Evolutionary conservation across 2,888 invertebrate genomes (phyloP), one percentile per base, ranked within the genome.

Genomic region (Archaeoteleia sp.): DNA sequence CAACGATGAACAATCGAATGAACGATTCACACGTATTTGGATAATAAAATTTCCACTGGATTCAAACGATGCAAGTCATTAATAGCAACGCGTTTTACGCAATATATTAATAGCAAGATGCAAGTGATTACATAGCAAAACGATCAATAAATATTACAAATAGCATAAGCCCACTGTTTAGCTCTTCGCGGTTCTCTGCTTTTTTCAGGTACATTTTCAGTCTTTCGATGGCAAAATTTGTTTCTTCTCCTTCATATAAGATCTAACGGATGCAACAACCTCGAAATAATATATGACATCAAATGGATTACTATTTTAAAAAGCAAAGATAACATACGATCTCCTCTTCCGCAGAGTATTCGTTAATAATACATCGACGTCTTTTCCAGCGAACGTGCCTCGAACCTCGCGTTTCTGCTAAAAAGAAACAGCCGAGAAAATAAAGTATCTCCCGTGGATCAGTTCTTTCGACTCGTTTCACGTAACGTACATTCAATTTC

Each of bases 181-280:
- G 39, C 48, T 53, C 29, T 53, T 42, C 42, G 54, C 58, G 54
- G 35, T 43, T 58, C 58, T 54, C 58, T 53, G 30, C 58, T 70
- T 65, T n/a, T 42, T 74, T 79, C 81, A 82, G 81, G 80, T 82
- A 82, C 81, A 49, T 78, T 77, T 76, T 81, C 81, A 82, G 81
- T 82, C 80, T 82, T 80, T 76, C 75, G 68, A 76, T 74, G 68
- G 48, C 58, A 42, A 70, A 53, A 60, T 66, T 43, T 65, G 32
- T 34, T 48, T 55, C 7, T 20, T 20, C 5, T 20, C 20, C 3
- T 20, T 4, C 5, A 4, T 20, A 20, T 5, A 20, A n/a, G n/a
- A n/a, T n/a, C n/a, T n/a, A n/a, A n/a, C n/a, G n/a, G n/a, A n/a
- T n/a, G n/a, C n/a, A n/a, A n/a, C n/a, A n/a, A n/a, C n/a, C n/a